Conservation (phyloP, 1,140 invertebrate species). For the Danaus plexippus region DNA sequence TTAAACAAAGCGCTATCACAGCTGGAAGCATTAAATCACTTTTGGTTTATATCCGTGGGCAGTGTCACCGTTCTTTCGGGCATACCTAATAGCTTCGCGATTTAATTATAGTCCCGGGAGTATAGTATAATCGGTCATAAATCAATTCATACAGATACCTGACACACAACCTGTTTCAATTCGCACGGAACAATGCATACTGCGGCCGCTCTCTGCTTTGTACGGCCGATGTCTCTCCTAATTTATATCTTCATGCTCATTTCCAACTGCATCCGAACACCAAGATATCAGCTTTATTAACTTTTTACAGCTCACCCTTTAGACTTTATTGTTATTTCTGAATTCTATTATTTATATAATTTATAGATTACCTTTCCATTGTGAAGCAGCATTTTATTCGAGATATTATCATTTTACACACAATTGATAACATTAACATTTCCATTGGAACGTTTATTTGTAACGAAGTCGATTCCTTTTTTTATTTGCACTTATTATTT, state of each 20-base stretch:
- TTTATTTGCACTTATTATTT: no score
- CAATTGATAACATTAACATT: constrained; percentile 53
- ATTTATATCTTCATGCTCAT: constrained; percentile 69
- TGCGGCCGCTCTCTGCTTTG: constrained; percentile 39
- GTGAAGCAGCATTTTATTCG: constrained; percentile 38
- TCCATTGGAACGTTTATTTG: constrained; percentile 29
- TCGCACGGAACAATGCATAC: constrained; percentile 53
- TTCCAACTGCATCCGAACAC: constrained; percentile 30
- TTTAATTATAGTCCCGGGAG: constrained; percentile 64
- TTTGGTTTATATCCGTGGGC: constrained; percentile 50
- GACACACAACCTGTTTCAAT: constrained; percentile 67
- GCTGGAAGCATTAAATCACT: constrained; percentile 57
- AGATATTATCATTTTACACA: constrained; percentile 51
- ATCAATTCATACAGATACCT: constrained; percentile 66
- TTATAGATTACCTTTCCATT: constrained; percentile 51
- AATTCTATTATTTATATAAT: constrained; percentile 38
- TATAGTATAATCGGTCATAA: constrained; percentile 65
- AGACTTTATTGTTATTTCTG: constrained; percentile 28
- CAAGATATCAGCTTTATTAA: constrained; percentile 22
- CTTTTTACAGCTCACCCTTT: constrained; percentile 36
- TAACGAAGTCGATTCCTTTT: no score
- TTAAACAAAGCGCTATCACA: constrained; percentile 53
- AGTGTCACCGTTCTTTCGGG: constrained; percentile 59
- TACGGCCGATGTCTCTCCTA: constrained; percentile 44
- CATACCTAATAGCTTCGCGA: constrained; percentile 59